A percentile compares a stretch with the other conserved stretches of the same genome.
These are phyloP conservation scores for Cephalotes varians DNA, from an alignment of 2,888 invertebrate species.

Conservation along the genomic window DNA sequence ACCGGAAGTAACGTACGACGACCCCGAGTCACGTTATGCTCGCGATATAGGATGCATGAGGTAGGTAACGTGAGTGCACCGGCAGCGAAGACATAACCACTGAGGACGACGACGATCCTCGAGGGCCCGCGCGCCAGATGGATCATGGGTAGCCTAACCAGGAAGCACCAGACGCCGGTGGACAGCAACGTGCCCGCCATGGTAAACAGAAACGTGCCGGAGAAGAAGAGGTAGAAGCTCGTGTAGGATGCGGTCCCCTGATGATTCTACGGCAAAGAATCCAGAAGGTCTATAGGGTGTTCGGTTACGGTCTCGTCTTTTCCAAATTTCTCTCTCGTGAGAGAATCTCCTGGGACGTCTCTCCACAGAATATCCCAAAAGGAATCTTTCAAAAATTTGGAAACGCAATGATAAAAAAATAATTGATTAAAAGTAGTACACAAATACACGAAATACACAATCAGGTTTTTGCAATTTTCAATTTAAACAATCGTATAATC, in stretches of 20 bases:
- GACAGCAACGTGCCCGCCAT: constrained; percentile 69
- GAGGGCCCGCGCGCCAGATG: constrained; percentile 64
- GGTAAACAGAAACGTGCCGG: constrained; percentile 67
- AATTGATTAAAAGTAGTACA: neutral
- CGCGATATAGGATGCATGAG: constrained; percentile 72
- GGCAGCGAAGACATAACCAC: constrained; percentile 64
- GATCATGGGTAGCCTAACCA: constrained; percentile 70
- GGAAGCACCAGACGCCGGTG: constrained; percentile 65
- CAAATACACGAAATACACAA: too few relatives aligned
- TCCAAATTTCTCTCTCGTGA: constrained; percentile 13
- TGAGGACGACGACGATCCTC: constrained; percentile 68
- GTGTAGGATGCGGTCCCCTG: constrained; percentile 31
- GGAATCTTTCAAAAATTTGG: constrained; percentile 12
- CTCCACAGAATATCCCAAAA: neutral
- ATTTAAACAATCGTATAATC: neutral
- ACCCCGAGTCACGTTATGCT: constrained; percentile 67
- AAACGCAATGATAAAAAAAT: neutral
- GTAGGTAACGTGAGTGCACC: constrained; percentile 68
- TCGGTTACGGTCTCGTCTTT: constrained; percentile 16
- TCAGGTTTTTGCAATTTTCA: neutral
- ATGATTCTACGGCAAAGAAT: constrained; percentile 49
- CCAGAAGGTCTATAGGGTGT: constrained; percentile 29
- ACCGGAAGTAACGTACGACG: constrained; percentile 60
- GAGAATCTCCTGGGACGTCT: constrained; percentile 18
- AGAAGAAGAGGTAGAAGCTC: constrained; percentile 62